Evolutionary conservation across 1,140 invertebrate genomes (phyloP), one percentile per base, ranked within the genome.

Genomic region (Drosophila micromelanica): DNA sequence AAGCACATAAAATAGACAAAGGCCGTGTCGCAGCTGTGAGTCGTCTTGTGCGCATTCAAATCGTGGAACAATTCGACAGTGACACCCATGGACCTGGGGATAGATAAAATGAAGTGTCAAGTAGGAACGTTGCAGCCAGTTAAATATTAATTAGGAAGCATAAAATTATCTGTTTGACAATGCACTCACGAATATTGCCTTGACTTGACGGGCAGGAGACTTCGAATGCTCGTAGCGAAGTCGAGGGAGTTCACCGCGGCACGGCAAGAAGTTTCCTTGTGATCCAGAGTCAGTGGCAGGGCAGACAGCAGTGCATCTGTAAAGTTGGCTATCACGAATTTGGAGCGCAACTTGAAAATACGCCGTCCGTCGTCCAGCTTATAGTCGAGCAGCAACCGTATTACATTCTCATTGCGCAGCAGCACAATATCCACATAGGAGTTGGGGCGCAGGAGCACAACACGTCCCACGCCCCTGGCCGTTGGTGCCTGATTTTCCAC

Each of bases 1-100:
- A 91, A 77, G 42, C 87, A 86, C 13, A 91, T 61, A 43, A 91
- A 91, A 56, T 77, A 91, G 0, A 90, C 76, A 61, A 86, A 91
- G 0, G 90, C 86, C 3, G 90, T 90, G 65, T 91, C 90, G 20
- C 55, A 69, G 38, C 71, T 81, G 57, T 85, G 86, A 37, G 73
- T 85, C 2, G 65, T 11, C 13, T 79, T 79, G 13, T 62, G 73
- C 13, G 65, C 76, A 13, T 84, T 85, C 3, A 91, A 56, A 72
- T 91, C 90, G 45, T 80, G 55, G n/a, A 91, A 91, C 23, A 69
- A 7, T 12, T 90, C 80, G 37, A 89, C 17, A 3, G 73, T 70
- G 0, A 57, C 43, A 0, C 90, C 90, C 64, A 86, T 67, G 60
- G 80, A 80, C 12, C 0, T 43, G 23, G 3, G 45, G 20, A 27